Conservation (phyloP, 2,113 vertebrate species). For the Hystrix brachyura region DNA sequence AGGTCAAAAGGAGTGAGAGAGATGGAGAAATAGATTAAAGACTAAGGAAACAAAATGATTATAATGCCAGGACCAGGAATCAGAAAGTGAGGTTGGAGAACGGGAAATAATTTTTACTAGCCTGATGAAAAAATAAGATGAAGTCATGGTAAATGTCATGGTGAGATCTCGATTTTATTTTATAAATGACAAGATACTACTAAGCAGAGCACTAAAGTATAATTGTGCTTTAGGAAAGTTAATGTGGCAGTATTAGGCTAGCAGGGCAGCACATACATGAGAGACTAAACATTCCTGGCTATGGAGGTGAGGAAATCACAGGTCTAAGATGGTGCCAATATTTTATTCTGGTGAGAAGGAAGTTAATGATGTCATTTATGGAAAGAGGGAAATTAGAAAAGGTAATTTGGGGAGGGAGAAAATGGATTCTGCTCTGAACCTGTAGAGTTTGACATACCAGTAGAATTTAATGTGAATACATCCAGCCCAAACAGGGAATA, state of each 20-base stretch:
- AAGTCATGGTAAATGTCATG: background rate
- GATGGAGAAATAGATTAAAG: background rate
- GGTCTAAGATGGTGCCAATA: background rate
- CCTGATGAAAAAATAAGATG: background rate
- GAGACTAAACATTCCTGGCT: background rate
- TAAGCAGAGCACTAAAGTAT: background rate
- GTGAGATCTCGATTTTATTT: background rate
- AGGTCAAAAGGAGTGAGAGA: background rate
- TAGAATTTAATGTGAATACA: slow-evolving; percentile 28
- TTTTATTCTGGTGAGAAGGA: background rate
- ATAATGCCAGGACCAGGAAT: background rate
- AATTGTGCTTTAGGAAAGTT: background rate
- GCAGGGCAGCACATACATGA: background rate
- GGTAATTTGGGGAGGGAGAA: background rate
- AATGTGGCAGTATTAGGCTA: background rate
- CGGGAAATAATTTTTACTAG: background rate
- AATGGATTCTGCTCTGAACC: background rate
- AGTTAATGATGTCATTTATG: background rate
- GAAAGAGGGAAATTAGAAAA: background rate
- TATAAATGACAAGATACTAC: background rate
- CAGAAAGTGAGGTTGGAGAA: background rate
- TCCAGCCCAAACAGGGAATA: slow-evolving; percentile 9
- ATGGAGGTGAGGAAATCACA: background rate
- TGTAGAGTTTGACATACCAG: background rate
- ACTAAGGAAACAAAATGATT: background rate